A percentile compares a stretch with the other conserved stretches of the same genome.
phyloP scores from a whole-genome alignment of 2,888 invertebrate genomes.

The Ectobius pallidus region DNA sequence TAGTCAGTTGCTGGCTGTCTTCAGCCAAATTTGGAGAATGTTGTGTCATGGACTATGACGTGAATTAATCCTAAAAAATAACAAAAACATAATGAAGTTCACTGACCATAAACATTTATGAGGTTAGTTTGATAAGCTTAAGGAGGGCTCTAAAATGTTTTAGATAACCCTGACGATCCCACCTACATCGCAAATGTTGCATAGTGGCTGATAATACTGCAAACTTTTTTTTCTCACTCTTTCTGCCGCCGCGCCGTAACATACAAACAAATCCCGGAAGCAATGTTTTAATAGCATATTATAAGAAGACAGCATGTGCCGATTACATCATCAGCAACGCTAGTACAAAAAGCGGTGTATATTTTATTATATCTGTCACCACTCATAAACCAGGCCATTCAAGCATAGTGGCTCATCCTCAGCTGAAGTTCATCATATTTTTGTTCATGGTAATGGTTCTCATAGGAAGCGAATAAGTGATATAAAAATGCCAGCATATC shows the following conservation, averaged over 20 bases:
- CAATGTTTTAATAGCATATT: conserved; percentile 4
- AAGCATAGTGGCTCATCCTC: neutral
- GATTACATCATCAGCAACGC: neutral
- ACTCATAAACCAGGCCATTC: neutral
- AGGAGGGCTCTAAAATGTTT: neutral
- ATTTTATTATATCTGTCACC: neutral
- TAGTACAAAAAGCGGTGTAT: neutral
- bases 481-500: neutral
- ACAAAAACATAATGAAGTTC: too few species aligned
- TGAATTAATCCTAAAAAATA: too few species aligned
- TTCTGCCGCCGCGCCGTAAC: neutral
- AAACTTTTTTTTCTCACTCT: neutral
- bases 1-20: too few species aligned
- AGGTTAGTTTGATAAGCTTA: neutral
- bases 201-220: neutral
- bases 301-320: neutral
- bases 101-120: neutral
- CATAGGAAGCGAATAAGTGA: neutral
- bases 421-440: neutral
- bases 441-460: neutral
- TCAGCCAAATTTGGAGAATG: too few species aligned
- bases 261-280: conserved; percentile 25
- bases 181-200: conserved; percentile 5
- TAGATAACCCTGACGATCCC: conserved; percentile 1
- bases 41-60: too few species aligned